Evolutionary conservation across 2,113 vertebrate species (phyloP).

Genomic region (Alces alces): DNA sequence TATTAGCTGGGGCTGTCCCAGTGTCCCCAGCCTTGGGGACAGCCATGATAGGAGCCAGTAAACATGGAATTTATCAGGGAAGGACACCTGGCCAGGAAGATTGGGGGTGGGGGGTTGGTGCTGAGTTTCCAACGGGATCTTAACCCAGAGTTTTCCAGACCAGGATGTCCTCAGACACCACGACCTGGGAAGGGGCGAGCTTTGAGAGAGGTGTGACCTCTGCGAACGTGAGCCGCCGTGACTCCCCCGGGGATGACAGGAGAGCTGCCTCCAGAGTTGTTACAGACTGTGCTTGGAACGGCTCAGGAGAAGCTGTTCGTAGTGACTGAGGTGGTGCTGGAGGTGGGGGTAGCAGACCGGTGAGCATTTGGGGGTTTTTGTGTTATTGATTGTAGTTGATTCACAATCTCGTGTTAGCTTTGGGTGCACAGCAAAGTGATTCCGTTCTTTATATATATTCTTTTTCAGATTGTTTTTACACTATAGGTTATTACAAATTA

Average conservation of each 20-base stretch:
- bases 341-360: too few species aligned
- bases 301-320: neutral
- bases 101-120: rapidly evolving
- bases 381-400: neutral
- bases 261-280: neutral
- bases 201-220: neutral
- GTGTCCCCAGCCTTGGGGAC: neutral
- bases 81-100: neutral
- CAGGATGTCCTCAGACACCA: neutral
- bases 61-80: neutral
- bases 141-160: neutral
- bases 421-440: neutral
- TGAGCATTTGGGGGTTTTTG: neutral
- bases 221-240: neutral
- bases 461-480: neutral
- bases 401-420: neutral
- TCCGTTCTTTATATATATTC: neutral
- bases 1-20: neutral
- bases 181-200: neutral
- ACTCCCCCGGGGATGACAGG: neutral
- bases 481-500: neutral
- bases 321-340: neutral
- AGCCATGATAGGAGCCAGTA: neutral
- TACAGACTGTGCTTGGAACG: neutral
- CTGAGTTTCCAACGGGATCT: neutral